These are phyloP conservation scores for Serranus cabrilla DNA, from an alignment of 2,797 vertebrate genomes.

Conservation along the genomic window DNA sequence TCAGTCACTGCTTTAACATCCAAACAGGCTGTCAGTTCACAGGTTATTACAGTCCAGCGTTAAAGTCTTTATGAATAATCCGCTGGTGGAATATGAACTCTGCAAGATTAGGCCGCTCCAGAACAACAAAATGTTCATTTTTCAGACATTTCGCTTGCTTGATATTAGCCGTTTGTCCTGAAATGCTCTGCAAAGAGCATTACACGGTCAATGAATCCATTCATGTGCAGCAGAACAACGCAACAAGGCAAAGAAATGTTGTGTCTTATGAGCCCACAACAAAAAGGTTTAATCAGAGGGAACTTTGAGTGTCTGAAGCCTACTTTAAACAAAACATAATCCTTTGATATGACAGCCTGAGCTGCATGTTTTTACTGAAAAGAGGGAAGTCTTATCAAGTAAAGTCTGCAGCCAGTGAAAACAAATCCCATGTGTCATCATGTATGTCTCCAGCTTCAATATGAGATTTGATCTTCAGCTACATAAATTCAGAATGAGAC, in stretches of 20 bases:
- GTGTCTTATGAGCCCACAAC: background rate
- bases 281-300: slow-evolving; percentile 3
- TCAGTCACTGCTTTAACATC: slow-evolving; percentile 9
- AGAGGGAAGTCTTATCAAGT: background rate
- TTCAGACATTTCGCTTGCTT: slow-evolving; percentile 3
- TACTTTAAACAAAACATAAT: background rate
- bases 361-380: slow-evolving; percentile 3
- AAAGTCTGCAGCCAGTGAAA: slow-evolving; percentile 7
- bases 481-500: slow-evolving; percentile 22
- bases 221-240: slow-evolving; percentile 38
- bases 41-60: slow-evolving; percentile 41
- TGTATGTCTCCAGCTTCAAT: background rate
- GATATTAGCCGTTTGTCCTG: slow-evolving; percentile 22
- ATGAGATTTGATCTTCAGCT: slow-evolving; percentile 6
- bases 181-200: slow-evolving; percentile 43
- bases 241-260: slow-evolving; percentile 1
- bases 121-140: slow-evolving; percentile 27
- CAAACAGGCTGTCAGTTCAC: slow-evolving; percentile 31
- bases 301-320: background rate
- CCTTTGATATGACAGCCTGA: background rate
- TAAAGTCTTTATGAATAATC: slow-evolving; percentile 62
- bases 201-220: slow-evolving; percentile 53
- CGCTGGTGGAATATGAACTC: slow-evolving; percentile 52
- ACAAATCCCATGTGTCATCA: slow-evolving; percentile 2
- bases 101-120: slow-evolving; percentile 37